Base-by-base conservation (phyloP, 2,888 invertebrate genomes). In the Gortyna flavago region DNA sequence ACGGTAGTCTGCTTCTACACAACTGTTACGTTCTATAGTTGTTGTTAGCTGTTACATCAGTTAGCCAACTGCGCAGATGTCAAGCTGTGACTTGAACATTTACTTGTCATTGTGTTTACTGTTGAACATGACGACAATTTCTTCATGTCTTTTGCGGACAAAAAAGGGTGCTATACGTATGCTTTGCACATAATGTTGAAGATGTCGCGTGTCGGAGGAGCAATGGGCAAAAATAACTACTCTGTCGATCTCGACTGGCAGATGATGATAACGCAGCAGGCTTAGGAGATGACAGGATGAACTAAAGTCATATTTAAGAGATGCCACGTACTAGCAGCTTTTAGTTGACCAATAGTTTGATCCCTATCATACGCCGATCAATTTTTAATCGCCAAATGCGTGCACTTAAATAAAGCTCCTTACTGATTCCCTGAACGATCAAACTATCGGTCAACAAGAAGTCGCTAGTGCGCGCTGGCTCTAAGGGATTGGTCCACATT, bases 1-100 rank as follows among this genome's bases (percentile, higher is more conserved):
- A 83, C 69, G 32, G 4, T 21, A 69, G 82, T 85, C 82, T 85
- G 85, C 74, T 38, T 57, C 41, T 51, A 54, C 35, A 29, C 13
- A 13, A 41, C 13, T 61, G 59, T 85, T 65, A 68, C 35, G 61
- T 57, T 59, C 16, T 51, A 25, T 16, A 59, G 62, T 29, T 8
- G 38, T 57, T 64, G 67, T 25, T 59, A 3, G 25, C n/a, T 48
- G 57, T 85, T 82, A 68, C 68, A 72, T 81, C 73, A 80, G 51
- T 32, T 35, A 18, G 13, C 38, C 13, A 18, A 79, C 54, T 65
- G 29, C 11, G 44, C 3, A 54, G 38, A 48, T 70, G n/a, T 29
- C n/a, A 7, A 11, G 32, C 21, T 32, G 5, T 16, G 8, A 25
- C 2, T 67, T 25, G 5, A 67, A 67, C 32, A 38, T 65, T 51